Base-by-base conservation (phyloP, 92 coral and sea anemone species). In the Bergia sp. region DNA sequence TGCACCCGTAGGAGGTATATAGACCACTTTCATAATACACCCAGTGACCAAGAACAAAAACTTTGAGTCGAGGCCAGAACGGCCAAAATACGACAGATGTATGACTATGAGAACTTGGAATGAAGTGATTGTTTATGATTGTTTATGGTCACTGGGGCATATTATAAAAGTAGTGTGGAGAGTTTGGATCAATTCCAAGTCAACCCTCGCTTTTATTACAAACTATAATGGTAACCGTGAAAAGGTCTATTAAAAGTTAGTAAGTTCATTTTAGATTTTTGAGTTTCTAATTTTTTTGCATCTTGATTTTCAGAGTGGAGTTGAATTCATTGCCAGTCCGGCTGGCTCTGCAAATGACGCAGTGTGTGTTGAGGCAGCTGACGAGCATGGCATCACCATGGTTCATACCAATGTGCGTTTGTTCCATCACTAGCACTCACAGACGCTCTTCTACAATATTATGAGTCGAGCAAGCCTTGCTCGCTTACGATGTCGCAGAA, bases 251-350 rank as follows among this genome's bases (percentile, higher is more conserved):
- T 65, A 65, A 1, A 0, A 65, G 73, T 7, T 65, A 4, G 0
- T n/a, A 3, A 5, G 39, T 5, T 69, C 21, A 72, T 18, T 15
- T 1, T 13, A 72, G 5, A 36, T 72, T 8, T 72, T 18, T 7
- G 4, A 45, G 44, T 18, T 78, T 7, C 0, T 29, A 29, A 29
- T 29, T 0, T 0, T 7, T 43, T 77, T 45, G 10, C 39, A 36
- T 20, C 37, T 87, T 80, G 49, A 11, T 72, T 95, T 76, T 6
- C 88, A 96, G 99, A 96, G 98, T 89, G 99, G 99, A 53, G 99
- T 96, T 88, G 96, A 95, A 57, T 96, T 84, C 90, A 92, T 96
- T 87, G 99, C 98, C n/a, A 96, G 99, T 89, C 99, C 99, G 5
- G 92, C 99, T 49, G 99, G 99, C 29, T 96, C 99, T 40, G 96